Conservation (phyloP, 2,888 invertebrate genomes). For the Tricholauxania praeusta region DNA sequence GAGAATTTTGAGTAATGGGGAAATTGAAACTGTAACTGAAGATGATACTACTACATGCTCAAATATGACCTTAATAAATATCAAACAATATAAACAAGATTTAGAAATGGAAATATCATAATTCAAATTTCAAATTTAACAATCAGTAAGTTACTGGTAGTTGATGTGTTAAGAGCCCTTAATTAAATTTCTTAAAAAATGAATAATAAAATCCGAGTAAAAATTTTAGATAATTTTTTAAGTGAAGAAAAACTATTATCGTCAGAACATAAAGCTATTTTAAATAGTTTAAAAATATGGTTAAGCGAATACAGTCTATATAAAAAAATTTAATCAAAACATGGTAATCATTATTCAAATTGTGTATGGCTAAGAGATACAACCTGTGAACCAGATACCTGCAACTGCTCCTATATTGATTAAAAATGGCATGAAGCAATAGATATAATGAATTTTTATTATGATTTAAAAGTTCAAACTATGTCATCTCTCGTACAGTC, state of each 20-base stretch:
- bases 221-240: background rate
- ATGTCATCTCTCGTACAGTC: no score
- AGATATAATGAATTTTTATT: no score
- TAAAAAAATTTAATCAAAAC: background rate
- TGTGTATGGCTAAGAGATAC: background rate
- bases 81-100: background rate
- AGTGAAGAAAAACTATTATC: no score
- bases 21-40: background rate
- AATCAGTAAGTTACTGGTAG: no score
- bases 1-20: slow-evolving; percentile 31
- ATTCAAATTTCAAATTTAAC: no score
- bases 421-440: background rate
- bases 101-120: no score
- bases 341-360: background rate
- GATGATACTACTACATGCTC: background rate
- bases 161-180: no score
- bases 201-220: background rate
- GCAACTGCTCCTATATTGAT: background rate
- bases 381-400: background rate
- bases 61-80: background rate
- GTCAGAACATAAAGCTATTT: no score
- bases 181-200: background rate
- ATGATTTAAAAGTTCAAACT: no score
- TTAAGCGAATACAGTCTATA: background rate
- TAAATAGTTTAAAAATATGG: background rate